These are phyloP conservation scores for Tenthredo mesomela DNA, from an alignment of 2,888 invertebrate species.

Conservation along the genomic window DNA sequence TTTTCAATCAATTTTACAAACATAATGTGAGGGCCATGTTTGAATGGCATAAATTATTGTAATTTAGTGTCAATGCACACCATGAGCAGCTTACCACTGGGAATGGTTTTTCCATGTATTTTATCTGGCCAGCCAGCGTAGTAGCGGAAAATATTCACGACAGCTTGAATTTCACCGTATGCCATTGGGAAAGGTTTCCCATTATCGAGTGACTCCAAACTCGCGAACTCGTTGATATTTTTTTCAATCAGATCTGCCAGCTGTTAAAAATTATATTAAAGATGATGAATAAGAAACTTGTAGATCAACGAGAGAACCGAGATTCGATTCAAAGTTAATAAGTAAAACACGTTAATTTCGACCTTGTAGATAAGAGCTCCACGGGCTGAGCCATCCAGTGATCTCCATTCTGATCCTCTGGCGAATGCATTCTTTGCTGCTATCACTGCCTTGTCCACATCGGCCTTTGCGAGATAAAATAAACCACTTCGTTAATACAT, in stretches of 20 bases:
- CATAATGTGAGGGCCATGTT: background rate
- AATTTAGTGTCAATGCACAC: background rate
- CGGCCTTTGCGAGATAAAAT: slow-evolving; percentile 80
- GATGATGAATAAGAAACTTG: background rate
- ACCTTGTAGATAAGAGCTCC: slow-evolving; percentile 86
- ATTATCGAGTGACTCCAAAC: slow-evolving; percentile 89
- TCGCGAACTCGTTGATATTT: slow-evolving; percentile 86
- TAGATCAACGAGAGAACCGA: background rate
- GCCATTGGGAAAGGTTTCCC: slow-evolving; percentile 86
- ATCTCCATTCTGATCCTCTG: slow-evolving; percentile 87
- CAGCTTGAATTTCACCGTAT: slow-evolving; percentile 78
- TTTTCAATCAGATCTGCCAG: slow-evolving; percentile 89
- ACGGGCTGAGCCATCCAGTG: slow-evolving; percentile 89
- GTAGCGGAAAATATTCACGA: slow-evolving; percentile 81
- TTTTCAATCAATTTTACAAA: background rate
- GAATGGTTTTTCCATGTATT: slow-evolving; percentile 91
- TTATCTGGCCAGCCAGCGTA: slow-evolving; percentile 95
- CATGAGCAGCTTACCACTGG: slow-evolving; percentile 81
- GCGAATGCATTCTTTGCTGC: slow-evolving; percentile 90
- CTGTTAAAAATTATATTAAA: slow-evolving; percentile 68
- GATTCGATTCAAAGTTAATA: background rate
- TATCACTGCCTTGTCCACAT: slow-evolving; percentile 89
- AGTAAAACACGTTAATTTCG: background rate
- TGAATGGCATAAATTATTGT: background rate
- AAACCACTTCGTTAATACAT: background rate